These are phyloP conservation scores for Dynastes tityus DNA, from an alignment of 2,888 invertebrate species.

Conservation along the genomic window DNA sequence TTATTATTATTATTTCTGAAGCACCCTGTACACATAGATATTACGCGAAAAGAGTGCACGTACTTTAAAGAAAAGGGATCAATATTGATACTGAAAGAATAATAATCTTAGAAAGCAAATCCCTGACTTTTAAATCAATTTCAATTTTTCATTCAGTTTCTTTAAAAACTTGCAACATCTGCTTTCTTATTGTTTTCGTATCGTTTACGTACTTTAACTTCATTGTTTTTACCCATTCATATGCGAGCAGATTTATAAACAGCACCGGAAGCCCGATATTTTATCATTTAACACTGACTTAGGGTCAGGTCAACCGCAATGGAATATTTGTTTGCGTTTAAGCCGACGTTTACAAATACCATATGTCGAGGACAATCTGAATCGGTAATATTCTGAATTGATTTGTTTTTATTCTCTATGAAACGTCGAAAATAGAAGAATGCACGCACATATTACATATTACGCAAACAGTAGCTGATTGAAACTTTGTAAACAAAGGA, in stretches of 20 bases:
- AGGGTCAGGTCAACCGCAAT: conserved; percentile 10
- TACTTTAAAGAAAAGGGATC: no score
- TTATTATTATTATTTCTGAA: no score
- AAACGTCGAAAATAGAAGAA: background rate
- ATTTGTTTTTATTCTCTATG: background rate
- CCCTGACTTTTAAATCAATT: background rate
- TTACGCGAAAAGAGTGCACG: no score
- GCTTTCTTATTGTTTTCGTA: no score
- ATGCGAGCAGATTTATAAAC: background rate
- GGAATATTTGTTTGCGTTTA: background rate
- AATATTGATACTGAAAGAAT: no score
- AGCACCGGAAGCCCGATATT: background rate
- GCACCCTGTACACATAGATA: no score
- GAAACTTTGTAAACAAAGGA: no score
- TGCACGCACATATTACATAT: background rate
- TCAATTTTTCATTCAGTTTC: background rate
- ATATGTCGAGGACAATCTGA: background rate
- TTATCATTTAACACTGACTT: background rate
- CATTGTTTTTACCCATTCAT: background rate
- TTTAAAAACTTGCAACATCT: no score
- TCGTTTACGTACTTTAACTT: no score
- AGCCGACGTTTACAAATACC: background rate
- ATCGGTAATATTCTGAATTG: background rate
- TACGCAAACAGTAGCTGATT: background rate
- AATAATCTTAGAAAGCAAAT: no score